phyloP scores from a whole-genome alignment of 2,797 vertebrate genomes.

The Girardinus metallicus region DNA sequence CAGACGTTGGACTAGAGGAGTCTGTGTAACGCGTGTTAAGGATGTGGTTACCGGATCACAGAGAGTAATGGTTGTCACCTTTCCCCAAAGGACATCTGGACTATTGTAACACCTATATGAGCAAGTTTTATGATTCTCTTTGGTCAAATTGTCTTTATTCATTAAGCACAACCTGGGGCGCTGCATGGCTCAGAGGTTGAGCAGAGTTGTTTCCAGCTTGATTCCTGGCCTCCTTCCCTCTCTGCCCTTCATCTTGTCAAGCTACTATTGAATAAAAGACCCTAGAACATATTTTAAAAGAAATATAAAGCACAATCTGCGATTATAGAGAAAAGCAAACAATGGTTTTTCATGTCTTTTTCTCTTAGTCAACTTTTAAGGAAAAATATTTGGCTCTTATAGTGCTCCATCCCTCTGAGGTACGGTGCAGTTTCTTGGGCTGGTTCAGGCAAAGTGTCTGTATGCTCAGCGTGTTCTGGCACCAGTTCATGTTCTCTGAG shows the following conservation, averaged over 20 bases:
- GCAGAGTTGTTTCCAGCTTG: no score
- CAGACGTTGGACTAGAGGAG: neutral
- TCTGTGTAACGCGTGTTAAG: neutral
- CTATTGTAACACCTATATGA: no score
- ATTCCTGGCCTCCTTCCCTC: neutral
- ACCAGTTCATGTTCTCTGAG: neutral
- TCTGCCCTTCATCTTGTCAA: neutral
- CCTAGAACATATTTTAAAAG: neutral
- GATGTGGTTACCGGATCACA: neutral
- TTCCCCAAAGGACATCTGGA: neutral
- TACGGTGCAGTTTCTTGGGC: neutral
- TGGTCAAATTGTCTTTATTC: neutral
- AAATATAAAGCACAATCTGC: neutral
- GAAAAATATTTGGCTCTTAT: neutral
- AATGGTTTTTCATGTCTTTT: neutral
- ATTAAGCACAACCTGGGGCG: neutral
- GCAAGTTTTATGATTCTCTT: neutral
- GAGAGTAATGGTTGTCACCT: neutral
- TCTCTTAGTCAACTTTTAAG: neutral
- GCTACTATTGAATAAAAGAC: neutral
- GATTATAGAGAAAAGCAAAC: neutral
- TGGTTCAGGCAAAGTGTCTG: neutral
- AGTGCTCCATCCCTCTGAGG: neutral
- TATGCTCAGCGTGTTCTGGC: neutral
- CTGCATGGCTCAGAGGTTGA: neutral